phyloP scores from a whole-genome alignment of 2,113 vertebrate genomes.

The Grallaria varia region DNA sequence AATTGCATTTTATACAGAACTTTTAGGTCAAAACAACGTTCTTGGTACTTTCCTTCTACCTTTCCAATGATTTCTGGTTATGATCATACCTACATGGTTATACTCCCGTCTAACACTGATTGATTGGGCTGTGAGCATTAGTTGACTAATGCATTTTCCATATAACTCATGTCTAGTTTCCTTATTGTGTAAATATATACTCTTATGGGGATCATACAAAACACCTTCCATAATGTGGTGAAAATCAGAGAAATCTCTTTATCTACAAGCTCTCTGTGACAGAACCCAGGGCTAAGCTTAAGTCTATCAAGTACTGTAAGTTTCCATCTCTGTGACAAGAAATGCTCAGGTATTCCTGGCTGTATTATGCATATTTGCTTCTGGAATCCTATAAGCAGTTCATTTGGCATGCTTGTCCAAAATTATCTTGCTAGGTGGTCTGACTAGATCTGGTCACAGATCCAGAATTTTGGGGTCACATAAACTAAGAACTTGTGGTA shows the following conservation, averaged over 20 bases:
- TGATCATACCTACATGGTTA: neutral
- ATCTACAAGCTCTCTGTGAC: neutral
- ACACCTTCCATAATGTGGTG: neutral
- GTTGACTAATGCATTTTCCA: neutral
- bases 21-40: neutral
- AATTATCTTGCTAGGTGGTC: neutral
- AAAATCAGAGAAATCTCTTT: neutral
- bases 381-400: neutral
- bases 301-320: neutral
- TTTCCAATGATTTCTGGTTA: neutral
- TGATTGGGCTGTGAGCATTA: rapidly evolving
- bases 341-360: neutral
- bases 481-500: neutral
- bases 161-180: neutral
- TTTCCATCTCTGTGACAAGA: neutral
- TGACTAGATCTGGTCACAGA: neutral
- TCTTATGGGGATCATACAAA: neutral
- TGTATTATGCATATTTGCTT: neutral
- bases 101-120: neutral
- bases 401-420: neutral
- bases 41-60: neutral
- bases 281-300: neutral
- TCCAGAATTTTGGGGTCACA: neutral
- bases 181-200: neutral
- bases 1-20: neutral